Percentiles rank a stretch among this genome's conserved stretches.
Conservation (phyloP, 1,140 invertebrate genomes). For the Achatina immaculata region DNA sequence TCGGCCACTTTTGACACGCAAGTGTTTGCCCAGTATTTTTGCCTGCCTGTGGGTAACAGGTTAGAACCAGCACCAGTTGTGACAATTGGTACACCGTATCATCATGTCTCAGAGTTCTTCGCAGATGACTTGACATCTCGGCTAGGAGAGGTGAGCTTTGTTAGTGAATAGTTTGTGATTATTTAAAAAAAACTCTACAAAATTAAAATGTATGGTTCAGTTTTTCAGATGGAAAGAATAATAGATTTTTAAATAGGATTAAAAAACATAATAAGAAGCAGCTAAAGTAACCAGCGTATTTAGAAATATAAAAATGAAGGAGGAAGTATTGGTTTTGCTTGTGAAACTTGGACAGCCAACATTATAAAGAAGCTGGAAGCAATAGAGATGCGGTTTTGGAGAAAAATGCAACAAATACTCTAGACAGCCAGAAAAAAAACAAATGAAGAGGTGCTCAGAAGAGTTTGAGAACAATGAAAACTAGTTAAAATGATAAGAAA, state of each 20-base stretch:
- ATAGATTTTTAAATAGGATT: not conserved
- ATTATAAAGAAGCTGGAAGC: too few relatives aligned
- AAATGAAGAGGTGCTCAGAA: too few relatives aligned
- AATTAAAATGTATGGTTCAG: too few relatives aligned
- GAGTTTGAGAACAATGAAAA: too few relatives aligned
- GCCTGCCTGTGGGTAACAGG: conserved; percentile 52
- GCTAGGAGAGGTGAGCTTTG: conserved; percentile 55
- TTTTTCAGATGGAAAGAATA: not conserved
- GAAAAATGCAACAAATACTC: too few relatives aligned
- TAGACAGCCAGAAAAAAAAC: too few relatives aligned
- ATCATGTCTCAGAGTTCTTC: conserved; percentile 65
- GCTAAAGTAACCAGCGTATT: not conserved
- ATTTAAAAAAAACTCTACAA: not conserved
- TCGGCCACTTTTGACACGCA: conserved; percentile 69
- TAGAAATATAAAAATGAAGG: not conserved
- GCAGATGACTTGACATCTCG: conserved; percentile 58
- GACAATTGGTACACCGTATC: conserved; percentile 60
- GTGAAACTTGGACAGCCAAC: too few relatives aligned
- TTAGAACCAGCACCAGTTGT: conserved; percentile 66
- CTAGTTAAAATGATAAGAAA: too few relatives aligned
- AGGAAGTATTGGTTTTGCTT: too few relatives aligned
- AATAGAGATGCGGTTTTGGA: too few relatives aligned
- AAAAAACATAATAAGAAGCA: not conserved
- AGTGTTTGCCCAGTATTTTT: conserved; percentile 68
- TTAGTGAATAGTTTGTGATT: not conserved